Percentiles rank a stretch among this genome's conserved stretches.
Evolutionary conservation across 2,797 vertebrate genomes (phyloP).

Genomic region (Erithacus rubecula): DNA sequence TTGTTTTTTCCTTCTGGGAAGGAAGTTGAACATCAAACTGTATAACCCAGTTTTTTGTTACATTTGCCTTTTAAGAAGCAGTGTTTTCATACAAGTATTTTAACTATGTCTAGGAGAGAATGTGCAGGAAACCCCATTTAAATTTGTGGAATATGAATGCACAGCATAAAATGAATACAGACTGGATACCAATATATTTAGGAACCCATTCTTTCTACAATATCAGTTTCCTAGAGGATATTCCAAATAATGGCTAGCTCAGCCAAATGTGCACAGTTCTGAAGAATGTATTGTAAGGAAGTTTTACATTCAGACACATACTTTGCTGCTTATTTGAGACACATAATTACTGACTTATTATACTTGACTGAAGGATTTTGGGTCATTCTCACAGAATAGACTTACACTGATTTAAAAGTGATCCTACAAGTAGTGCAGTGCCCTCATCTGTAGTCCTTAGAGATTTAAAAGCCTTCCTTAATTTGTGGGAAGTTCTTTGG

Average conservation of each 20-base stretch:
- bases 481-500: not conserved
- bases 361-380: too few relatives aligned
- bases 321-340: too few relatives aligned
- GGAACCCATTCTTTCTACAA: not conserved
- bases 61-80: not conserved
- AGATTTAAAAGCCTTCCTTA: not conserved
- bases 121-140: rapidly evolving
- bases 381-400: not conserved
- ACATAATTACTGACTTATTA: too few relatives aligned
- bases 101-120: not conserved
- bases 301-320: too few relatives aligned
- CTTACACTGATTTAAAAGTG: not conserved
- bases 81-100: not conserved
- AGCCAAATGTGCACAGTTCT: not conserved
- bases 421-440: not conserved
- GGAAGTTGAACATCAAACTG: not conserved
- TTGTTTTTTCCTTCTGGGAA: not conserved
- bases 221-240: not conserved
- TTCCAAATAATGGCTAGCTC: not conserved
- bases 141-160: not conserved
- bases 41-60: not conserved
- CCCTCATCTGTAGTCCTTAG: not conserved
- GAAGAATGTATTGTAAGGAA: not conserved
- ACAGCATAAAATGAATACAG: not conserved
- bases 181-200: not conserved